Base-by-base conservation (phyloP, 1,140 invertebrate species). In the Calliphora vicina region DNA sequence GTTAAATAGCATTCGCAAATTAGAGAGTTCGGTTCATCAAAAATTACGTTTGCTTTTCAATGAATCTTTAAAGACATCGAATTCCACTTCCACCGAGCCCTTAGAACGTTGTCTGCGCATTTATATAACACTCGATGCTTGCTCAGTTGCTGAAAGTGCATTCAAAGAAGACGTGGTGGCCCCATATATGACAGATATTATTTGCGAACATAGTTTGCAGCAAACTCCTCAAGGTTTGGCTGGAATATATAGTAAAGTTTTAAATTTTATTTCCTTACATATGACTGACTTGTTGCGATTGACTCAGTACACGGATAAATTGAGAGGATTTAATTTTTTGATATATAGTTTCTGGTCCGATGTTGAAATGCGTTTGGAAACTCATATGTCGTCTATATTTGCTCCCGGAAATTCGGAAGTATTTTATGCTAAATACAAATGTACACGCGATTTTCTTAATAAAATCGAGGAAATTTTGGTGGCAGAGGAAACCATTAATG, bases 271-370 rank as follows among this genome's bases (percentile, higher is more conserved):
- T 82, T 93, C 95, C 80, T 91, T 91, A 76, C 92, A 94, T 84
- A 91, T 96, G 83, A 93, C 93, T 83, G 91, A 94, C 84, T 86
- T 95, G 45, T 85, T 95, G 20, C 89, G 91, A 25, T 90, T 94
- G 6, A 94, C 94, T 13, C 87, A 93, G 84, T 91, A 93, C 91
- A 92, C 92, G 81, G 93, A 94, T 80, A 92, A 93, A 88, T 91
- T 94, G n/a, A 93, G 93, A 85, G 95, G 94, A 17, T 97, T 96
- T 90, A 96, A 97, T 89, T 97, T 98, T 90, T 90, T 98, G 76
- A 93, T 97, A 0, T 96, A 97, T 90, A 95, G 96, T 90, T 96
- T 97, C 88, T 98, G 97, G 97, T 93, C 94, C 42, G 96, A 98
- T 91, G 92, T 98, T 25, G 94, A 95, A 88, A 93, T 93, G 86